A percentile compares a stretch with the other conserved stretches of the same genome.
These are phyloP conservation scores for Sula dactylatra DNA, from an alignment of 2,113 vertebrate genomes.

Conservation along the genomic window DNA sequence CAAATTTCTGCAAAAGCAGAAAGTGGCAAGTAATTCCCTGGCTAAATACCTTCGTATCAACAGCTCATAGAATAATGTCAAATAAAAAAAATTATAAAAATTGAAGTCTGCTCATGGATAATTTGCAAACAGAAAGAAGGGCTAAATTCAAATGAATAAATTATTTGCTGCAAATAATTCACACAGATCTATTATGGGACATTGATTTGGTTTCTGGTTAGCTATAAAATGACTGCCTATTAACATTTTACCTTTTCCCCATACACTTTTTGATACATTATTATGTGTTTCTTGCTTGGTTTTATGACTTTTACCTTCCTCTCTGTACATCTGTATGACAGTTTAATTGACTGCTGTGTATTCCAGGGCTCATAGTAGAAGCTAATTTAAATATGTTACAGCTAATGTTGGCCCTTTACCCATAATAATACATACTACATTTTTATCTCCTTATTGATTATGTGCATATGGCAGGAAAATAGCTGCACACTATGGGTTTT, in stretches of 20 bases:
- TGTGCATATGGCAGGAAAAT: slow-evolving; percentile 57
- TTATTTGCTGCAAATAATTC: slow-evolving; percentile 63
- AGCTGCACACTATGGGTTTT: neutral
- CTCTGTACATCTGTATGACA: slow-evolving; percentile 59
- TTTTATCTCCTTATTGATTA: slow-evolving; percentile 57
- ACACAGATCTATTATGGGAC: slow-evolving; percentile 52
- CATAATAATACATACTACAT: slow-evolving; percentile 36
- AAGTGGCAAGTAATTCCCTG: neutral
- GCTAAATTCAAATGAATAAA: slow-evolving; percentile 58
- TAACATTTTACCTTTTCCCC: slow-evolving; percentile 66
- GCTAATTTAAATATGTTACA: slow-evolving; percentile 70
- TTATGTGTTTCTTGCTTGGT: slow-evolving; percentile 64
- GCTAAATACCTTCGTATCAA: slow-evolving; percentile 6
- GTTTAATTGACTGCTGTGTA: slow-evolving; percentile 69
- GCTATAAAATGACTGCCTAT: slow-evolving; percentile 67
- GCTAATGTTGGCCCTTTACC: slow-evolving; percentile 59
- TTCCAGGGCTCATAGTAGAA: slow-evolving; percentile 32
- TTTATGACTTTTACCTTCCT: slow-evolving; percentile 68
- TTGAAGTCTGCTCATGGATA: slow-evolving; percentile 26
- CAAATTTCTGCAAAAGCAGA: neutral
- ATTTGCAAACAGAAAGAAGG: slow-evolving; percentile 49
- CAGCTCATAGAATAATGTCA: neutral
- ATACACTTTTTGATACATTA: slow-evolving; percentile 68
- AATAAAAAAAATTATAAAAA: slow-evolving; percentile 57
- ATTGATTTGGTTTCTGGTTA: slow-evolving; percentile 67